These are phyloP conservation scores for Apistogramma diplotaenia DNA, from an alignment of 2,113 vertebrate genomes.

Conservation along the genomic window DNA sequence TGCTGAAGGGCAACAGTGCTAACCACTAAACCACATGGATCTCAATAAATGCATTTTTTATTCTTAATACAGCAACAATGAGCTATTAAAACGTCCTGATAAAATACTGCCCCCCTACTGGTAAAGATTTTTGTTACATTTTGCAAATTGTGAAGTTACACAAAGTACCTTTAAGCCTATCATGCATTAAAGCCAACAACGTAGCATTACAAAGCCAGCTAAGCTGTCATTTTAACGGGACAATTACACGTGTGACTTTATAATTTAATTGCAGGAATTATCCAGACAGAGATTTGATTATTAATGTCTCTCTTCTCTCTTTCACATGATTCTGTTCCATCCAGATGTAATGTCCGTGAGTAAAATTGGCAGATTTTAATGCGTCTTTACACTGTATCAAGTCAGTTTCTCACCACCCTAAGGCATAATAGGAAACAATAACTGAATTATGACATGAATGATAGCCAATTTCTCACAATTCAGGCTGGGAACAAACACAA, in stretches of 20 bases:
- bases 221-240: constrained; percentile 31
- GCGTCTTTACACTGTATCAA: constrained; percentile 56
- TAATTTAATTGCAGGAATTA: constrained; percentile 67
- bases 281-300: constrained; percentile 59
- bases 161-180: constrained; percentile 11
- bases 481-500: constrained; percentile 34
- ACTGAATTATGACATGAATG: constrained; percentile 57
- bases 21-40: background rate
- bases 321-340: constrained; percentile 10
- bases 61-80: background rate
- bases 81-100: background rate
- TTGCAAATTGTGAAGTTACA: background rate
- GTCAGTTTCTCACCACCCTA: constrained; percentile 50
- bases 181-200: constrained; percentile 36
- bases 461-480: constrained; percentile 33
- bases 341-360: constrained; percentile 48
- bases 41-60: background rate
- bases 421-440: constrained; percentile 66
- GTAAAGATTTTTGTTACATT: background rate
- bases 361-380: constrained; percentile 58
- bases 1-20: background rate
- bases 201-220: constrained; percentile 32
- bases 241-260: constrained; percentile 55
- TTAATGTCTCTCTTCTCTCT: constrained; percentile 31
- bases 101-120: background rate